Conservation (phyloP, 1,140 invertebrate genomes). For the Phortica variegata region DNA sequence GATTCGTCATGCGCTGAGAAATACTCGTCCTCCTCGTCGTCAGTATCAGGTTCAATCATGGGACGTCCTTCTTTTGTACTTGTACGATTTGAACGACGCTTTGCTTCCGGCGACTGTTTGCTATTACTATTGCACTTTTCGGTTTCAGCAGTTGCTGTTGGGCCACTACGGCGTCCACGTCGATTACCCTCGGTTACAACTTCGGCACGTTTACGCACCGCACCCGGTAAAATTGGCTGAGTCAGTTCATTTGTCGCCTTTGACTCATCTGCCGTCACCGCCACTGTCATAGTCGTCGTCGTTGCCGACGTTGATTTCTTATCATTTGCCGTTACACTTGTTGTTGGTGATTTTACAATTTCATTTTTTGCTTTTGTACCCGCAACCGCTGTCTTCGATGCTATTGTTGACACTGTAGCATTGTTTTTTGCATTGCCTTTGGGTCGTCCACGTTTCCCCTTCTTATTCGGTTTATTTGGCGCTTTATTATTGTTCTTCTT, state of each 20-base stretch:
- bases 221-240: slow-evolving; percentile 59
- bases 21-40: slow-evolving; percentile 39
- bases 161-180: slow-evolving; percentile 28
- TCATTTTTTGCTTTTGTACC: neutral
- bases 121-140: slow-evolving; percentile 16
- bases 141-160: neutral
- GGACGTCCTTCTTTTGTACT: slow-evolving; percentile 32
- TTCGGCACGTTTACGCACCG: slow-evolving; percentile 61
- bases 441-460: slow-evolving; percentile 42
- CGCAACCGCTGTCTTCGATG: slow-evolving; percentile 7
- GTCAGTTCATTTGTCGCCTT: no score
- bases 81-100: slow-evolving; percentile 43
- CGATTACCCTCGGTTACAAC: slow-evolving; percentile 38
- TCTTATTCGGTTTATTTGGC: slow-evolving; percentile 22
- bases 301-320: slow-evolving; percentile 19
- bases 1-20: slow-evolving; percentile 43
- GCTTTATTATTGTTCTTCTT: slow-evolving; percentile 22
- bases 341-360: neutral
- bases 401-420: slow-evolving; percentile 4
- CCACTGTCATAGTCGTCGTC: neutral
- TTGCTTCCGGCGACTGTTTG: slow-evolving; percentile 20
- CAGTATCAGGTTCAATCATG: slow-evolving; percentile 21
- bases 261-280: slow-evolving; percentile 1
- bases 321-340: slow-evolving; percentile 32
- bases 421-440: slow-evolving; percentile 16